phyloP scores from a whole-genome alignment of 2,888 invertebrate genomes.

The Drosophila nr. medialis region DNA sequence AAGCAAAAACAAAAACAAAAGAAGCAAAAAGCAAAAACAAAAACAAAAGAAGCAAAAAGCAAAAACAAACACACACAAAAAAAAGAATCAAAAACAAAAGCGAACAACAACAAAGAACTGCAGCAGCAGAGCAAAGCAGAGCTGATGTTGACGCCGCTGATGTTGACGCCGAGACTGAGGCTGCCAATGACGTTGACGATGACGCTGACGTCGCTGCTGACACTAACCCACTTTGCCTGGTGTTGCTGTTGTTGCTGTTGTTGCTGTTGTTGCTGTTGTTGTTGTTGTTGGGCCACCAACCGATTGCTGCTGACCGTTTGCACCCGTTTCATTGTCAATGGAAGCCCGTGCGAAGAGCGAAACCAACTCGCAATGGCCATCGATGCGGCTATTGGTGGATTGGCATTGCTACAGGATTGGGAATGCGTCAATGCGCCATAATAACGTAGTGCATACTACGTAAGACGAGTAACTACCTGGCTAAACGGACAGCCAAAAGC shows the following conservation, averaged over 20 bases:
- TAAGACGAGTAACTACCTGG: not conserved
- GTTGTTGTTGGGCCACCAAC: slow-evolving; percentile 25
- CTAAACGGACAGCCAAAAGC: too few species aligned
- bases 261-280: slow-evolving; percentile 6
- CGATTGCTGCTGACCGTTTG: slow-evolving; percentile 45
- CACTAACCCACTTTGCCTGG: slow-evolving; percentile 63
- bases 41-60: not conserved
- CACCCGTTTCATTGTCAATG: slow-evolving; percentile 53
- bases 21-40: not conserved
- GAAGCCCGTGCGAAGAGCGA: slow-evolving; percentile 22
- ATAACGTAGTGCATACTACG: not conserved
- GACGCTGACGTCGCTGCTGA: slow-evolving; percentile 43
- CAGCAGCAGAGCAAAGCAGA: slow-evolving; percentile 1
- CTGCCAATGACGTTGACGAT: slow-evolving; percentile 3
- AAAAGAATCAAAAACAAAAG: slow-evolving; percentile 10
- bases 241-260: slow-evolving; percentile 13
- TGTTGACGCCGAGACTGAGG: slow-evolving; percentile 1
- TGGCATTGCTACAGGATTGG: slow-evolving; percentile 54
- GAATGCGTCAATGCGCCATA: slow-evolving; percentile 33
- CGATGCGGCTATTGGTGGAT: slow-evolving; percentile 44
- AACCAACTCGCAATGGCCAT: slow-evolving; percentile 36
- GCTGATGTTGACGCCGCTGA: not conserved
- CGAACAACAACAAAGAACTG: slow-evolving; percentile 4
- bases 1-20: not conserved
- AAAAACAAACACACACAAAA: slow-evolving; percentile 15